Percentiles rank a stretch among this genome's conserved stretches.
Conservation (phyloP, 2,797 vertebrate species). For the Hypotaenidia okinawae region DNA sequence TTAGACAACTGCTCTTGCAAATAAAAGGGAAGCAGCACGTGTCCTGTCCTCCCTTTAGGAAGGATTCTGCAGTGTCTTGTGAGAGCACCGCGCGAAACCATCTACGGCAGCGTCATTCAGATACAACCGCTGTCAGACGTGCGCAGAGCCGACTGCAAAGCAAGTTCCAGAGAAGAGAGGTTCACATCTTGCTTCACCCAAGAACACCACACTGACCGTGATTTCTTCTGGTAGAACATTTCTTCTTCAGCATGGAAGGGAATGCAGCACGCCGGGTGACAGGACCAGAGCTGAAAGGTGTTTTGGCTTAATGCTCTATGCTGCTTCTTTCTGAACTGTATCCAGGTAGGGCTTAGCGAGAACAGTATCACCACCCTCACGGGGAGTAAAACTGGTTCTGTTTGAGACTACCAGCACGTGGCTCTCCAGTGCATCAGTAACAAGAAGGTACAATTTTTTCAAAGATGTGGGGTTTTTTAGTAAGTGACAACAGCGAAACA, state of each 20-base stretch:
- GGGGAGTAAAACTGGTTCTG: not conserved
- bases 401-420: not conserved
- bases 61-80: not conserved
- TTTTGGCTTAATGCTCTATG: not conserved
- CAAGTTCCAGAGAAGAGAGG: not conserved
- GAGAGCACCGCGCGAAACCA: not conserved
- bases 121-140: not conserved
- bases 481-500: not conserved
- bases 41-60: not conserved
- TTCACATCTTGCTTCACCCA: not conserved
- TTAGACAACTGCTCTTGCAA: not conserved
- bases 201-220: not conserved
- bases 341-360: not conserved
- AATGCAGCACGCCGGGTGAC: accelerated
- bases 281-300: not conserved
- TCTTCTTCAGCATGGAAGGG: not conserved
- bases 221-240: not conserved
- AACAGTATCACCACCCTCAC: not conserved
- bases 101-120: not conserved
- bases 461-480: not conserved
- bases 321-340: not conserved
- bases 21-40: not conserved
- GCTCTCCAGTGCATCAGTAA: not conserved
- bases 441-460: not conserved
- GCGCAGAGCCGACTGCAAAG: not conserved